Percentiles rank a stretch among this genome's conserved stretches.
phyloP scores from a whole-genome alignment of 1,140 invertebrate genomes.

The Campoletis sonorensis region DNA sequence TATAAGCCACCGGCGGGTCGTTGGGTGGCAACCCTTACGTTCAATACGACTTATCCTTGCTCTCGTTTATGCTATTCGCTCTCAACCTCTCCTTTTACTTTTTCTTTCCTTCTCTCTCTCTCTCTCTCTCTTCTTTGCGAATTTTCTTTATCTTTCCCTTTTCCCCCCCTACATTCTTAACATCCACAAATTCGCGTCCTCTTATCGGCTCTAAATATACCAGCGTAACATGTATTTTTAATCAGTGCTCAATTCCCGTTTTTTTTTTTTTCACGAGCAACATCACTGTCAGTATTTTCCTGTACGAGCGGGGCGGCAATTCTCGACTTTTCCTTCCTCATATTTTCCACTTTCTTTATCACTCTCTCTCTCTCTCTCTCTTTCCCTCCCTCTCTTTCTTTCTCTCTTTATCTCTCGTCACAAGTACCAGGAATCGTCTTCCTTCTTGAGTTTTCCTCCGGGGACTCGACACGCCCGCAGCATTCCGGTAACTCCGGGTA shows the following conservation, averaged over 20 bases:
- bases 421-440: constrained; percentile 1
- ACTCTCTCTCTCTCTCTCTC: neutral
- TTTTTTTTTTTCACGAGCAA: constrained; percentile 1
- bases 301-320: neutral
- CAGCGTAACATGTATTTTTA: constrained; percentile 65
- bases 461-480: constrained; percentile 32
- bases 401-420: neutral
- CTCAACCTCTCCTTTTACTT: neutral
- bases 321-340: constrained; percentile 37
- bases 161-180: constrained; percentile 9
- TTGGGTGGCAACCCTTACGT: constrained; percentile 57
- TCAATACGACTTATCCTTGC: constrained; percentile 54
- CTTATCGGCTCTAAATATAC: constrained; percentile 59
- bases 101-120: constrained; percentile 37
- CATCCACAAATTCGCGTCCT: constrained; percentile 28
- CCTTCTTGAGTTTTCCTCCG: constrained; percentile 13
- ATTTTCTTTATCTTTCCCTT: constrained; percentile 48
- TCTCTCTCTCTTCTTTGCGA: constrained; percentile 40
- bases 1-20: constrained; percentile 59
- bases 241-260: constrained; percentile 61
- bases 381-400: neutral
- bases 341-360: constrained; percentile 37
- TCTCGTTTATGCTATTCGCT: constrained; percentile 36
- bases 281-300: neutral
- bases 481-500: constrained; percentile 12